These are phyloP conservation scores for Anolis carolinensis DNA, from an alignment of 2,113 vertebrate species.

Conservation along the genomic window DNA sequence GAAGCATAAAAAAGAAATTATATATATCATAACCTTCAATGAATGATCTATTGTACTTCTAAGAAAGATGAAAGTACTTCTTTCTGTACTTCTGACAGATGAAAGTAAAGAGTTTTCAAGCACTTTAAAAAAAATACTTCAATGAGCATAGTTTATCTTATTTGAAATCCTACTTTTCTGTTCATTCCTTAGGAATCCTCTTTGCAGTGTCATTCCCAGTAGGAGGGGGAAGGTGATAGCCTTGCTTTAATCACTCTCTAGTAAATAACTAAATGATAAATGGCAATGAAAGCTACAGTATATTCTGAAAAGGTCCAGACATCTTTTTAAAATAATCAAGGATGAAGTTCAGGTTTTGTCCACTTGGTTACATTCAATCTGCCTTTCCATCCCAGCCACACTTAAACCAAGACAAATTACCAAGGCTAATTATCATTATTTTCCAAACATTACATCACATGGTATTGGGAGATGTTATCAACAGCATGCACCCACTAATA, in stretches of 20 bases:
- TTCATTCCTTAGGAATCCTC: conserved; percentile 16
- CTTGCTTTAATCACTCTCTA: conserved; percentile 8
- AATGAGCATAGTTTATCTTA: too few species aligned
- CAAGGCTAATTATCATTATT: conserved; percentile 35
- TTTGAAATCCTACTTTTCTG: conserved; percentile 9
- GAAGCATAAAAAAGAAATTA: neutral
- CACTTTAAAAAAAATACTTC: conserved; percentile 50
- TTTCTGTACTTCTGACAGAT: conserved; percentile 62
- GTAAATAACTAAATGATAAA: neutral
- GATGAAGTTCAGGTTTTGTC: conserved; percentile 35
- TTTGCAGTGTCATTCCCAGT: neutral
- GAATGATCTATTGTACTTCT: conserved; percentile 49
- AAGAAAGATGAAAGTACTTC: conserved; percentile 63
- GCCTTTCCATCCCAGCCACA: conserved; percentile 11
- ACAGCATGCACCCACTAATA: conserved; percentile 3
- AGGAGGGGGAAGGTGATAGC: neutral
- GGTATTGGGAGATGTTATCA: conserved; percentile 20
- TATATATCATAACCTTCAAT: conserved; percentile 53
- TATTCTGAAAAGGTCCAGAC: neutral
- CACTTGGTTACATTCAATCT: conserved; percentile 23
- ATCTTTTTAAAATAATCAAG: neutral
- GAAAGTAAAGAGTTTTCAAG: conserved; percentile 51
- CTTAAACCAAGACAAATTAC: conserved; percentile 6
- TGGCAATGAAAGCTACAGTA: neutral
- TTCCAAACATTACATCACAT: conserved; percentile 31